These are phyloP conservation scores for Anneissia japonica DNA, from an alignment of 35 echinoderm and acorn worm genomes.

Conservation along the genomic window DNA sequence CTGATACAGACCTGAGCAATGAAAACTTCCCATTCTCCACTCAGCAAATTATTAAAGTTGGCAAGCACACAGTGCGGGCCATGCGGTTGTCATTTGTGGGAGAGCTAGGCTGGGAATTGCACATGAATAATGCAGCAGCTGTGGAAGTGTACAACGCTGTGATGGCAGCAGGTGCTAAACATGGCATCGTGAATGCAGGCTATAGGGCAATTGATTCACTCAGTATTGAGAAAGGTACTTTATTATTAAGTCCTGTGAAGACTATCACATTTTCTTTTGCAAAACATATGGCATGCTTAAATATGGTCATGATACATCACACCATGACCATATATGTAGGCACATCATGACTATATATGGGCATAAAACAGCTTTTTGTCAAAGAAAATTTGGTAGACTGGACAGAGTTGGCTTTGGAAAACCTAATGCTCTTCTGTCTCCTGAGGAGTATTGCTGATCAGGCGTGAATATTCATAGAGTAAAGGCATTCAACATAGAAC, in stretches of 20 bases:
- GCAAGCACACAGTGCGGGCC: conserved; percentile 53
- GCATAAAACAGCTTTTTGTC: no score
- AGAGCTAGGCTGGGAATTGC: conserved; percentile 92
- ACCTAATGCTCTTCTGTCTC: no score
- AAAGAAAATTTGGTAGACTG: no score
- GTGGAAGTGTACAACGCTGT: conserved; percentile 75
- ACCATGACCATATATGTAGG: no score
- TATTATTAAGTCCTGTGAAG: not conserved
- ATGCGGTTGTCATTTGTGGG: conserved; percentile 90
- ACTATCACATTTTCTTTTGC: no score
- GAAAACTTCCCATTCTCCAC: conserved; percentile 83
- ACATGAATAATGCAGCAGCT: conserved; percentile 53
- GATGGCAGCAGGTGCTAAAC: conserved; percentile 68
- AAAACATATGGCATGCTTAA: no score
- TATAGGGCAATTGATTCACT: conserved; percentile 93
- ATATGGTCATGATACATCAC: no score
- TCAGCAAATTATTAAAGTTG: conserved; percentile 61
- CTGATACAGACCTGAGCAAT: conserved; percentile 71
- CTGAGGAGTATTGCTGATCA: no score
- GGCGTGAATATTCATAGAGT: no score
- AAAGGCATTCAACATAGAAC: no score
- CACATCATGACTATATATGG: no score
- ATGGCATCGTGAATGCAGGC: conserved; percentile 78
- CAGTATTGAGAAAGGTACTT: conserved; percentile 92
- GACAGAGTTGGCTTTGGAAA: no score